Base-by-base conservation (phyloP, 2,113 vertebrate genomes). In the Hippoglossus stenolepis region DNA sequence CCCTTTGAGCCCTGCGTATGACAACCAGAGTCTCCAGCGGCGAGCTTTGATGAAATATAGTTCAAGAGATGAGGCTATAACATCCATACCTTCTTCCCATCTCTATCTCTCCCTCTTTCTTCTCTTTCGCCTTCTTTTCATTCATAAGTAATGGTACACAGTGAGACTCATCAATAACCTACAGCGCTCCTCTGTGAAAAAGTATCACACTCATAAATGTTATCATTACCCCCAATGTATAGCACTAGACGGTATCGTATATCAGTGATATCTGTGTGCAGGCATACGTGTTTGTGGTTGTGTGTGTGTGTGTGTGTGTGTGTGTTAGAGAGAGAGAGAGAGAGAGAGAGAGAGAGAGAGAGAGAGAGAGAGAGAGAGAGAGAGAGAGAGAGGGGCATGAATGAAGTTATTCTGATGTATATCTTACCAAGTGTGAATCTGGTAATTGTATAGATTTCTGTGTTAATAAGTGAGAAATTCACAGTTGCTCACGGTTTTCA, bases 71-170 rank as follows among this genome's bases (percentile, higher is more conserved):
- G 69, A 60, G 65, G 72, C 80, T 63, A 73, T 79, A 88, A 83
- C 76, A 91, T 90, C 89, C 83, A 92, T 85, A 89, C 85, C 86
- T 85, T 84, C 87, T 71, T 85, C 75, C 90, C 77, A 80, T 85
- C 84, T 89, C 64, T 60, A 71, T 85, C 79, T 26, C 66, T 24
- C 54, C 11, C 54, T 53, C 54, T 70, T 38, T 73, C 72, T 77
- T 81, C 81, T 80, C 75, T 87, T 83, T 73, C n/a, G 47, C 81
- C 70, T 31, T 88, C 86, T 90, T 82, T 87, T 94, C 85, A 93
- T 94, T 91, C 79, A 93, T 94, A 92, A 94, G 84, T 94, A 87
- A 94, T 93, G 84, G 72, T 84, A 89, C 85, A 87, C 80, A 73
- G 83, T 51, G 80, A 92, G 89, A 80, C 72, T 90, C 92, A 93